phyloP scores from a whole-genome alignment of 2,888 invertebrate species.

The Sinhomidia bicolor region DNA sequence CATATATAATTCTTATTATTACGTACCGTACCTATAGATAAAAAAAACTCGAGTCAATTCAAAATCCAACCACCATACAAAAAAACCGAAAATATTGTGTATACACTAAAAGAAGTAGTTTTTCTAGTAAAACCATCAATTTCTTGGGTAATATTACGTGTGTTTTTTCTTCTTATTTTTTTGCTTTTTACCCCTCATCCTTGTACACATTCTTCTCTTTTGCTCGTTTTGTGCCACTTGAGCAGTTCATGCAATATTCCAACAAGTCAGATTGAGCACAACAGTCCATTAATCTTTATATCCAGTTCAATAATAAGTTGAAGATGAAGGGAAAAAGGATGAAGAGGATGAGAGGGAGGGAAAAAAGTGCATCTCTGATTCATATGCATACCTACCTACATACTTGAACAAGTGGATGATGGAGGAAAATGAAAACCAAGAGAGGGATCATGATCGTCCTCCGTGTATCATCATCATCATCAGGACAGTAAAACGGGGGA shows the following conservation, averaged over 20 bases:
- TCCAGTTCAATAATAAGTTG: conserved; percentile 52
- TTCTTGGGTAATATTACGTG: conserved; percentile 5
- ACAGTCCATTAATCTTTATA: conserved; percentile 72
- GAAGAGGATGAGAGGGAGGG: conserved; percentile 13
- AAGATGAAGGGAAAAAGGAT: conserved; percentile 37
- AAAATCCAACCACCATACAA: neutral
- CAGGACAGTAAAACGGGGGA: conserved; percentile 33
- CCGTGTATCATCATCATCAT: conserved; percentile 39
- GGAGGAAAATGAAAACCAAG: neutral
- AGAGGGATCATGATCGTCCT: conserved; percentile 57
- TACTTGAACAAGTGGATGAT: conserved; percentile 23
- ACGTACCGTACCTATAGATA: neutral
- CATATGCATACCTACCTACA: neutral
- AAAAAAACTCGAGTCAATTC: neutral
- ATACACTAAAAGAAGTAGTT: neutral
- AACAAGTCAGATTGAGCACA: conserved; percentile 71
- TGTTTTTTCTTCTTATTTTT: conserved; percentile 29
- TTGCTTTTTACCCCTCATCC: conserved; percentile 1
- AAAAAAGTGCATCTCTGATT: conserved; percentile 58
- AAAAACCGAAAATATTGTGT: neutral
- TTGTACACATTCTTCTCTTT: neutral
- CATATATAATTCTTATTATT: too few species aligned
- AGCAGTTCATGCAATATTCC: conserved; percentile 68
- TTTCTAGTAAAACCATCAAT: conserved; percentile 36
- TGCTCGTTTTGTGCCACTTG: conserved; percentile 45